A percentile compares a stretch with the other conserved stretches of the same genome.
These are phyloP conservation scores for Gisinianus flammeolus DNA, from an alignment of 2,888 invertebrate species.

Conservation along the genomic window DNA sequence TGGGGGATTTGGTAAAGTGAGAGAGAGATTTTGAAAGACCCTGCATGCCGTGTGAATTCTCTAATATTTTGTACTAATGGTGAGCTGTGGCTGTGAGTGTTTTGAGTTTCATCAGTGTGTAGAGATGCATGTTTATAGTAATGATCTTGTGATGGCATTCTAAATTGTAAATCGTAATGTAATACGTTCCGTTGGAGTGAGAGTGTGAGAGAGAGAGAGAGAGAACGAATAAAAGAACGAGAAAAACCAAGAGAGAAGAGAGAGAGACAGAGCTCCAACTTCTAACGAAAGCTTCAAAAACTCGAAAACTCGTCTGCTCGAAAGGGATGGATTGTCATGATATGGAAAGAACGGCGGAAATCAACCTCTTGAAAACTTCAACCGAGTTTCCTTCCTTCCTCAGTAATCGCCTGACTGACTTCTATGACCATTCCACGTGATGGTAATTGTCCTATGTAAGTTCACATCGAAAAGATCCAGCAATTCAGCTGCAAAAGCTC, in stretches of 20 bases:
- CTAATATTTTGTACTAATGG: too few relatives aligned
- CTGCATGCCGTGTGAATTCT: not conserved
- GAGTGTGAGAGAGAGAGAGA: too few relatives aligned
- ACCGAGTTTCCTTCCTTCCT: constrained; percentile 46
- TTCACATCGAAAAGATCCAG: not conserved
- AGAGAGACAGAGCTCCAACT: not conserved
- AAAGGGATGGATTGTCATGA: constrained; percentile 35
- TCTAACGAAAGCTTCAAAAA: too few relatives aligned
- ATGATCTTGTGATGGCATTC: not conserved
- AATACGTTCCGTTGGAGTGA: constrained; percentile 6
- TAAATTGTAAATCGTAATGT: constrained; percentile 14
- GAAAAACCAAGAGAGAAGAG: constrained; percentile 3
- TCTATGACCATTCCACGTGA: constrained; percentile 33
- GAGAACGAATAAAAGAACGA: too few relatives aligned
- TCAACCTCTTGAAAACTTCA: constrained; percentile 46
- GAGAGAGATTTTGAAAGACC: constrained; percentile 3
- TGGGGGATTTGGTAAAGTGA: too few relatives aligned
- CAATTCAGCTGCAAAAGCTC: not conserved
- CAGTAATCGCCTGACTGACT: constrained; percentile 30
- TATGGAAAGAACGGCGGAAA: constrained; percentile 37
- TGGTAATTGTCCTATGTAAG: constrained; percentile 5
- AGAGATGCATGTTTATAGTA: not conserved
- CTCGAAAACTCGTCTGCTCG: not conserved
- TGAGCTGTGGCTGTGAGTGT: not conserved
- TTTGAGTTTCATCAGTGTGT: not conserved